Evolutionary conservation across 2,888 invertebrate species (phyloP).

Genomic region (Chrysodeixis includens): DNA sequence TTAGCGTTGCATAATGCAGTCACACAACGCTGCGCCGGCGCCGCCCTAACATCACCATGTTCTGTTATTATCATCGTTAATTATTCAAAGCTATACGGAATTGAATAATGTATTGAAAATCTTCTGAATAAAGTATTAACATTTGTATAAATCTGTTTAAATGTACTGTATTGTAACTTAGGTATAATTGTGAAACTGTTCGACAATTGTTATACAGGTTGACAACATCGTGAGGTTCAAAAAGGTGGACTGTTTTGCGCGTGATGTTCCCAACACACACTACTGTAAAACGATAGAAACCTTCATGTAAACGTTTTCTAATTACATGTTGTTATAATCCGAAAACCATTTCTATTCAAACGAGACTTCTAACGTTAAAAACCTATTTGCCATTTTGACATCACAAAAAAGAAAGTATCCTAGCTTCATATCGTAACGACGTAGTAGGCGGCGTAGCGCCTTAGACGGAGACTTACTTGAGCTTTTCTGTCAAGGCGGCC

Average conservation of each 20-base stretch:
- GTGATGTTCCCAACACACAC: not conserved
- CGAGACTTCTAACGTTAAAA: no score
- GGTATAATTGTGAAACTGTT: not conserved
- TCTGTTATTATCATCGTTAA: slow-evolving; percentile 32
- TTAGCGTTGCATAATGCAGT: slow-evolving; percentile 70
- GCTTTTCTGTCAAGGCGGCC: slow-evolving; percentile 68
- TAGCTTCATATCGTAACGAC: not conserved
- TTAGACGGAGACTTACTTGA: slow-evolving; percentile 72
- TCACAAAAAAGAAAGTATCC: no score
- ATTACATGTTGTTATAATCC: no score
- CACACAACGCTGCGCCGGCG: slow-evolving; percentile 68
- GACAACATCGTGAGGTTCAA: not conserved
- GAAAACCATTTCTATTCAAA: no score
- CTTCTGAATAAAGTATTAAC: not conserved
- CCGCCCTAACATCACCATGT: slow-evolving; percentile 51
- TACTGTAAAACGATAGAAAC: not conserved
- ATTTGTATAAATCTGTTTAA: slow-evolving; percentile 8
- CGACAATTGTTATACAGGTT: not conserved
- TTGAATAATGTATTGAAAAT: slow-evolving; percentile 14
- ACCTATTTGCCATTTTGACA: no score
- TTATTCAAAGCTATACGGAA: slow-evolving; percentile 9
- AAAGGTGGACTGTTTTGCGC: not conserved
- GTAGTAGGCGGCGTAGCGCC: slow-evolving; percentile 34
- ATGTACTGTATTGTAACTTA: slow-evolving; percentile 2
- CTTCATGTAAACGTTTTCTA: not conserved